Percentiles rank a stretch among this genome's conserved stretches.
phyloP scores from a whole-genome alignment of 2,797 vertebrate species.

The Acipenser ruthenus region DNA sequence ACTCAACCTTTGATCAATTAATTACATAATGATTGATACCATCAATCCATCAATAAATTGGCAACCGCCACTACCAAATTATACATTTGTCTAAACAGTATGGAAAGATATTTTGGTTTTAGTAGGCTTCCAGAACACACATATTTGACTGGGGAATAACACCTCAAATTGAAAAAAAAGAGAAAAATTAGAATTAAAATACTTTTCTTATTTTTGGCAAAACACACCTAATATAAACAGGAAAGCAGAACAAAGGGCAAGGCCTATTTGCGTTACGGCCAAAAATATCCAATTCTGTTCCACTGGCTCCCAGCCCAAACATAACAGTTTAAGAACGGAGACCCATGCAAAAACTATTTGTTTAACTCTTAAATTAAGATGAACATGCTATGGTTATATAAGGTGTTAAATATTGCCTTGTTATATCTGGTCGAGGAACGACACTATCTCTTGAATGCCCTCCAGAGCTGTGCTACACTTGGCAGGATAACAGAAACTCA shows the following conservation, averaged over 20 bases:
- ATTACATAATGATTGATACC: no score
- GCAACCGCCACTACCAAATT: no score
- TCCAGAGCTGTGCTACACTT: slow-evolving; percentile 36
- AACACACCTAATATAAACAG: slow-evolving; percentile 4
- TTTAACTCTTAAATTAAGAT: slow-evolving; percentile 35
- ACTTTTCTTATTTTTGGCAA: no score
- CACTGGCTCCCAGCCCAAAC: slow-evolving; percentile 37
- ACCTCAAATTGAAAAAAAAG: no score
- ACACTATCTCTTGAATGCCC: slow-evolving; percentile 22
- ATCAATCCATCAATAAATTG: no score
- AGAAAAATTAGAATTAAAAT: no score
- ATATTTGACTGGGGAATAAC: no score
- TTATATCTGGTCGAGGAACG: slow-evolving; percentile 30
- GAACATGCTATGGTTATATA: slow-evolving; percentile 34
- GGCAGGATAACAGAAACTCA: slow-evolving; percentile 22
- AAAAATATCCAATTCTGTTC: slow-evolving; percentile 39
- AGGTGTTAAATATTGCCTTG: slow-evolving; percentile 22
- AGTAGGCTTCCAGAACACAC: no score
- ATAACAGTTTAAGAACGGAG: slow-evolving; percentile 40
- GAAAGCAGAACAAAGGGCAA: not conserved
- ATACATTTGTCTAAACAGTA: no score
- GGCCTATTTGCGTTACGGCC: slow-evolving; percentile 28
- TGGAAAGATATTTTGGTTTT: no score
- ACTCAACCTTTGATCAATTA: no score
- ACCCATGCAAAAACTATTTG: slow-evolving; percentile 33